Evolutionary conservation across 2,113 vertebrate species (phyloP), one percentile per base, ranked within the genome.

Genomic region (Zosterops lateralis): DNA sequence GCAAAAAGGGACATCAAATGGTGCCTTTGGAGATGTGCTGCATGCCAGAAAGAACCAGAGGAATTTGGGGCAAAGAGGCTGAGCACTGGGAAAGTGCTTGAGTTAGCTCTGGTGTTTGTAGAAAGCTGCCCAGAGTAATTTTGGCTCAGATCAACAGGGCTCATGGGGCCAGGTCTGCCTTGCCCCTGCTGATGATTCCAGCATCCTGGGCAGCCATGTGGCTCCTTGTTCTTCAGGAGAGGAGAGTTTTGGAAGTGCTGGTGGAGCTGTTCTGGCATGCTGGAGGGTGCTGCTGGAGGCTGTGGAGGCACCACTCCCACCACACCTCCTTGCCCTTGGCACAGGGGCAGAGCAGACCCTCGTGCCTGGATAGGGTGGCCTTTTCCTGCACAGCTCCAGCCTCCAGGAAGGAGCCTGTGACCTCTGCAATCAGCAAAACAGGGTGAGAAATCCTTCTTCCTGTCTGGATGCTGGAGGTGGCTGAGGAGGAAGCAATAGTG

Each of bases 381-480:
- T 4, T 65, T 91, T 85, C 87, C 87, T 86, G 79, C 54, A 16
- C 14, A 44, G 24, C 48, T 80, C 78, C 6, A 6, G 72, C 50
- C 61, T 65, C 84, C 34, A 54, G 53, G 34, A 72, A 61, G 17
- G 34, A 88, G 83, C 77, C 92, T 72, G 64, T 95, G 92, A 65
- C 86, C 36, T 77, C 65, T 1, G 5, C 50, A 86, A 24, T 91
- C 94, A 95, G 90, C 88, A 92, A n/a, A 89, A 83, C 11, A 68
- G 73, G 64, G 73, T 3, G 28, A 91, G 80, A 92, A 92, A 65
- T 51, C 50, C 60, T 28, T 42, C 58, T 96, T 96, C 95, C 95
- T 94, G 67, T 81, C 64, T 34, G 88, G 75, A 31, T 76, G 54
- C 60, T 71, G 53, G 72, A 94, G 88, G 93, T 84, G 88, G 75